Evolutionary conservation across 1,140 invertebrate species (phyloP).

Genomic region (Triops longicaudatus): DNA sequence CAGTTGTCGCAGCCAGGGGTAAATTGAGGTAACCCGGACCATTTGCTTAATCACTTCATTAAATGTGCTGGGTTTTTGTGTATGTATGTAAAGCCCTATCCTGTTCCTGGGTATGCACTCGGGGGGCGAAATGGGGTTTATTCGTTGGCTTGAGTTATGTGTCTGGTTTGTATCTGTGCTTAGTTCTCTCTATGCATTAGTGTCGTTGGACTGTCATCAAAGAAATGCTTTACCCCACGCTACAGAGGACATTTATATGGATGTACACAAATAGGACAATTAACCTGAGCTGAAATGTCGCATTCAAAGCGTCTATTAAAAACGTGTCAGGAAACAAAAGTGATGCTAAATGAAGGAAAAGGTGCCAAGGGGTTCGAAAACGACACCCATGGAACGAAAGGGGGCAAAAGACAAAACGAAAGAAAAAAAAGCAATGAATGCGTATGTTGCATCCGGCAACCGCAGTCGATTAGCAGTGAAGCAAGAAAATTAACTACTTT

Average conservation of each 20-base stretch:
- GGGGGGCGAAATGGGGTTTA: neutral
- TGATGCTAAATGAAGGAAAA: neutral
- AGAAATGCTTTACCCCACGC: neutral
- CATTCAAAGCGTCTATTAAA: neutral
- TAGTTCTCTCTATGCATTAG: neutral
- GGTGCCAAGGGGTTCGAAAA: neutral
- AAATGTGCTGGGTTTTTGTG: neutral
- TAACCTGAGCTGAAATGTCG: neutral
- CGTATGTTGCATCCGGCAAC: no score
- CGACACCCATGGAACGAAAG: neutral
- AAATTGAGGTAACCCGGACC: neutral
- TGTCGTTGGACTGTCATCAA: neutral
- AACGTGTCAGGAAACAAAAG: neutral
- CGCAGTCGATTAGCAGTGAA: no score
- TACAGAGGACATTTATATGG: neutral
- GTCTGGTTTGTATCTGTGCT: neutral
- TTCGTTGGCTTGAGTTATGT: neutral
- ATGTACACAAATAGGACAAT: neutral
- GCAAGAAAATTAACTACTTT: no score
- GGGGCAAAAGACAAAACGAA: neutral
- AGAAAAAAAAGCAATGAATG: no score
- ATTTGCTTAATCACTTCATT: constrained; percentile 15
- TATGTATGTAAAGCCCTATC: neutral
- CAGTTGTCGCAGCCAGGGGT: neutral
- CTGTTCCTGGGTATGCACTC: neutral